A percentile compares a stretch with the other conserved stretches of the same genome.
Conservation (phyloP, 2,797 vertebrate genomes). For the Gymnocypris eckloni region DNA sequence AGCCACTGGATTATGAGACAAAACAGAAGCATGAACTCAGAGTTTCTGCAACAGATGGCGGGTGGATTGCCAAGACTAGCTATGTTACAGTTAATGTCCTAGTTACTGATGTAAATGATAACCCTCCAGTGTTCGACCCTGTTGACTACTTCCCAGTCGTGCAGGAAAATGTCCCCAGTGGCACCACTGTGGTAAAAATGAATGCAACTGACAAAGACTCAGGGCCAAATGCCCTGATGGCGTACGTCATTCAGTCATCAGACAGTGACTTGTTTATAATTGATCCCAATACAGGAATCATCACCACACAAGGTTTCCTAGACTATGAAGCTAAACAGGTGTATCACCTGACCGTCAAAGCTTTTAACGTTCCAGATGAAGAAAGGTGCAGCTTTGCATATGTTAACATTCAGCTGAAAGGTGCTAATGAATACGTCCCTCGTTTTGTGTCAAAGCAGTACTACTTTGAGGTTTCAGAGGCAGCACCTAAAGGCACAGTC, state of each 20-base stretch:
- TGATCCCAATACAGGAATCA: constrained; percentile 92
- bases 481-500: constrained; percentile 86
- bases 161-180: constrained; percentile 96
- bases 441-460: constrained; percentile 98
- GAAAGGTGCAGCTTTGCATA: constrained; percentile 95
- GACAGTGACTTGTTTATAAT: constrained; percentile 98
- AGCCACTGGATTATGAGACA: constrained; percentile 88
- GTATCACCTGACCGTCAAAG: constrained; percentile 94
- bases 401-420: constrained; percentile 91
- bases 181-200: constrained; percentile 91
- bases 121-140: constrained; percentile 87
- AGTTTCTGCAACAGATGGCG: constrained; percentile 90
- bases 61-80: constrained; percentile 93
- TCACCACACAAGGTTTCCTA: constrained; percentile 98
- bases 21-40: constrained; percentile 87
- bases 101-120: constrained; percentile 94
- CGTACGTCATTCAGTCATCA: constrained; percentile 92
- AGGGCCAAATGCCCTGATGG: constrained; percentile 88
- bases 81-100: constrained; percentile 86
- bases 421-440: constrained; percentile 97
- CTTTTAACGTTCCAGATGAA: constrained; percentile 97
- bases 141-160: constrained; percentile 91
- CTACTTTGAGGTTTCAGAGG: constrained; percentile 97
- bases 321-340: constrained; percentile 97
- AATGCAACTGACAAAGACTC: constrained; percentile 90